Base-by-base conservation (phyloP, 1,140 invertebrate species). In the Battus philenor region DNA sequence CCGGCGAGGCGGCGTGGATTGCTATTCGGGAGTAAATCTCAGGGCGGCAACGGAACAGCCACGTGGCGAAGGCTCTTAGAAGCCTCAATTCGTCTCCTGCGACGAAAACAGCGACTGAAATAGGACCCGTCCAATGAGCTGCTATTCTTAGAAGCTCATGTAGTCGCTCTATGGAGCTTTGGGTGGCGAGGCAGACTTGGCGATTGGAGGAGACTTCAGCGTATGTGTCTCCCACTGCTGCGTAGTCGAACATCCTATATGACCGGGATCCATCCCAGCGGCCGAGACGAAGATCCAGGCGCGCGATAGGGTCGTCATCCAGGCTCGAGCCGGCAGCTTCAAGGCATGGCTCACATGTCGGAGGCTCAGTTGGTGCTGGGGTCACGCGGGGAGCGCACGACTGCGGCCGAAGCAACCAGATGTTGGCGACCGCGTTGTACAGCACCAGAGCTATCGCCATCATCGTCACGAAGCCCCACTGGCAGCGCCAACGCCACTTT, bases 71-170 rank as follows among this genome's bases (percentile, higher is more conserved):
- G 32, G 88, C 87, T 59, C 93, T 87, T 10, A 94, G 51, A 1
- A 90, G 74, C 27, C 90, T 87, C 27, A 93, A 88, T 62, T 94
- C 92, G 54, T 93, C 89, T 5, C 92, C 93, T 1, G 93, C 91
- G 0, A 92, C 92, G 66, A 93, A 98, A 0, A 97, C 86, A 0
- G 95, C 93, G 0, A 95, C 89, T 0, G 95, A 97, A 54, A 98
- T 92, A 0, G 95, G 93, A 0, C 95, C 95, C 1, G 88, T 87
- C 96, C 96, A 98, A 44, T 93, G 90, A 15, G 92, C 87, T 1
- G 92, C 91, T 8, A 96, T 91, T 60, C 93, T 90, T 0, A 93
- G 88, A 2, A 98, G 53, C 13, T 94, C 94, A 36, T 90, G 88
- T 1, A 97, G 68, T 34, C 93, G 90, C 54, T 97, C 95, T 11